Evolutionary conservation across 2,797 vertebrate species (phyloP).

Genomic region (Amniataba percoides): DNA sequence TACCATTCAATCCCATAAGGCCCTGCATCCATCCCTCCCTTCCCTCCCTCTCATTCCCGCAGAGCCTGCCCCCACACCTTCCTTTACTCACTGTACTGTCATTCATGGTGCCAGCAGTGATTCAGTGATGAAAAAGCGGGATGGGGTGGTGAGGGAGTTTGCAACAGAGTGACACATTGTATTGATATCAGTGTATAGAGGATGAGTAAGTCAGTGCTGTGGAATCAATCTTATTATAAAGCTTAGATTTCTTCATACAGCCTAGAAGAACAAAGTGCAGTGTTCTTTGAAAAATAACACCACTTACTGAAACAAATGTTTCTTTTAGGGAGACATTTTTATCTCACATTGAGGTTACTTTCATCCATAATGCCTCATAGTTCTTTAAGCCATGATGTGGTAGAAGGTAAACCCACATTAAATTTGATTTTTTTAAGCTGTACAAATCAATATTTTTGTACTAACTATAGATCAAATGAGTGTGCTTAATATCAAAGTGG

Average conservation of each 20-base stretch:
- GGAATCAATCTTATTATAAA: conserved; percentile 28
- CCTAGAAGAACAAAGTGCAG: not conserved
- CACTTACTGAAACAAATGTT: not conserved
- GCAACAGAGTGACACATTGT: conserved; percentile 40
- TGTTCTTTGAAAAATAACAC: not conserved
- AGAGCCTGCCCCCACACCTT: conserved; percentile 39
- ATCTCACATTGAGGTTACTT: not conserved
- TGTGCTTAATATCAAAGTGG: conserved; percentile 3
- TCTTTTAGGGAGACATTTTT: not conserved
- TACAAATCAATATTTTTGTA: not conserved
- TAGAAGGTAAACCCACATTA: not conserved
- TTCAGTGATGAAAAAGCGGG: conserved; percentile 38
- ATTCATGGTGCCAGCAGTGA: conserved; percentile 50
- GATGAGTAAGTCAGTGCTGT: conserved; percentile 33
- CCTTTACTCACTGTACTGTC: conserved; percentile 53
- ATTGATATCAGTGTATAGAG: conserved; percentile 37
- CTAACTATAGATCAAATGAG: conserved; percentile 6
- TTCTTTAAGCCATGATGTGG: not conserved
- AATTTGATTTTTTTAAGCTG: not conserved
- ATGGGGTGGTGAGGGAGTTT: conserved; percentile 17
- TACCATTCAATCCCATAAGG: conserved; percentile 64
- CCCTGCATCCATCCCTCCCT: conserved; percentile 35
- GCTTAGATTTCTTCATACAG: not conserved
- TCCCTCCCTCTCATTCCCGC: conserved; percentile 25
- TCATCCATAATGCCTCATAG: not conserved